phyloP scores from a whole-genome alignment of 2,113 vertebrate genomes.

The Sterna hirundo region DNA sequence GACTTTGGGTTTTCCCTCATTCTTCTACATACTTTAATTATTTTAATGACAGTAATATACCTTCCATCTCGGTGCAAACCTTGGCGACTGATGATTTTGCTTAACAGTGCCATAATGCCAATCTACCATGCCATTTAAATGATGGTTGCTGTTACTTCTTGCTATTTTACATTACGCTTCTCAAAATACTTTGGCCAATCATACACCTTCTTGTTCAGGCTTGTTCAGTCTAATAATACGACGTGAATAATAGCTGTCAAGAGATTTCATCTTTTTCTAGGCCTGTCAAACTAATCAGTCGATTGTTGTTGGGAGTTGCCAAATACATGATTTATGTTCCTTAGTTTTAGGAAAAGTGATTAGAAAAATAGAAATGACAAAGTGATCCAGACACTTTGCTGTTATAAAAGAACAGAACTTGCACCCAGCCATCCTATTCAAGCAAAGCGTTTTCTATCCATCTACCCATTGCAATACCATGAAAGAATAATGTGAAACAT shows the following conservation, averaged over 20 bases:
- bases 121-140: background rate
- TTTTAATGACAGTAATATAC: constrained; percentile 35
- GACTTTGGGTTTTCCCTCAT: background rate
- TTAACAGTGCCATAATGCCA: background rate
- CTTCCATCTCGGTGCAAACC: background rate
- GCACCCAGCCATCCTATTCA: background rate
- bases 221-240: background rate
- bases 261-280: background rate
- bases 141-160: background rate
- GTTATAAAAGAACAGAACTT: background rate
- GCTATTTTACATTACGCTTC: background rate
- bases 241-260: background rate
- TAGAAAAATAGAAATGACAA: background rate
- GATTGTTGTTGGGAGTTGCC: background rate
- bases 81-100: background rate
- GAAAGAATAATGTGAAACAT: background rate
- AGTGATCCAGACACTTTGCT: background rate
- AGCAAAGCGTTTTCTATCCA: background rate
- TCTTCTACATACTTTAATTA: constrained; percentile 34
- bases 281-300: background rate
- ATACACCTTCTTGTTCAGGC: background rate
- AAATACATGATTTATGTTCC: background rate
- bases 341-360: background rate
- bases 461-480: fast-evolving
- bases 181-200: background rate